Conservation (phyloP, 2,113 vertebrate genomes). For the Neoarius graeffei region DNA sequence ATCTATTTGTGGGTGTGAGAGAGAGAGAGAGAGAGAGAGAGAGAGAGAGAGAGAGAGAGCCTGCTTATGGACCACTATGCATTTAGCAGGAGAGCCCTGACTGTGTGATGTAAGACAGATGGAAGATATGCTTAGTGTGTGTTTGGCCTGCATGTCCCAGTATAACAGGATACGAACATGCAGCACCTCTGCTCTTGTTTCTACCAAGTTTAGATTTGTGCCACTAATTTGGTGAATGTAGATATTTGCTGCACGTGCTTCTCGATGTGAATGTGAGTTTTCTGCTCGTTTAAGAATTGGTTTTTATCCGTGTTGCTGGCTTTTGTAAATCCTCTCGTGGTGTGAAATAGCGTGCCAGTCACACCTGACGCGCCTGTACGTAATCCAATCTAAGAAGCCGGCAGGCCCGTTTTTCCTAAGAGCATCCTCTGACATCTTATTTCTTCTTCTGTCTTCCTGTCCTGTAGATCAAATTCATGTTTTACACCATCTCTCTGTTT, state of each 20-base stretch:
- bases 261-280: constrained; percentile 25
- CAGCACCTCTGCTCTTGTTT: constrained; percentile 34
- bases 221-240: constrained; percentile 8
- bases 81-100: not conserved
- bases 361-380: constrained; percentile 69
- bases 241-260: constrained; percentile 25
- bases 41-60: no score
- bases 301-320: constrained; percentile 28
- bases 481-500: constrained; percentile 24
- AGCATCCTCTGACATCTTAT: constrained; percentile 49
- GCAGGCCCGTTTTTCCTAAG: constrained; percentile 34
- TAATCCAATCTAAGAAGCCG: constrained; percentile 64
- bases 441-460: constrained; percentile 11
- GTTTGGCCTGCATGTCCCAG: constrained; percentile 26
- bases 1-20: constrained; percentile 8
- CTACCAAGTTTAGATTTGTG: not conserved
- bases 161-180: constrained; percentile 15
- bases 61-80: not conserved
- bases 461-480: constrained; percentile 1
- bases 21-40: no score
- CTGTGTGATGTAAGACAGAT: constrained; percentile 17
- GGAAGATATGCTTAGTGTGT: constrained; percentile 35
- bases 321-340: constrained; percentile 58
- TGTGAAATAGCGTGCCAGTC: constrained; percentile 64
- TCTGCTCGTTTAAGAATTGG: constrained; percentile 31